phyloP scores from a whole-genome alignment of 1,140 invertebrate species.

The Megalonaias nervosa region DNA sequence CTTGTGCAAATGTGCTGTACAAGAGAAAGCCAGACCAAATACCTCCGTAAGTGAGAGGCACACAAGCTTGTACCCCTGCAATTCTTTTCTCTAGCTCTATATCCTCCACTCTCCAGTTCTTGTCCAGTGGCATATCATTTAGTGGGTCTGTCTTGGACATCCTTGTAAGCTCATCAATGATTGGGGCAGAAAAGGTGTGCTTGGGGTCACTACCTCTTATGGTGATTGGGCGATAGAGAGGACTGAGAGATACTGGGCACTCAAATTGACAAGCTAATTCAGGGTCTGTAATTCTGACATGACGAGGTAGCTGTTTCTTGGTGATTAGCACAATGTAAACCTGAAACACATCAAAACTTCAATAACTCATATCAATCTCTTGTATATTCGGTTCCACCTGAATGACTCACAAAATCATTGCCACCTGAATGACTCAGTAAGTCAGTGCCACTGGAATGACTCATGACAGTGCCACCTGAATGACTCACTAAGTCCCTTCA shows the following conservation, averaged over 20 bases:
- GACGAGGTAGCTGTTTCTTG: conserved; percentile 58
- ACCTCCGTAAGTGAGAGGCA: conserved; percentile 63
- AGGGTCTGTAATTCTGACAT: conserved; percentile 55
- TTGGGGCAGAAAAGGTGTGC: conserved; percentile 59
- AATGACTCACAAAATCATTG: too few species aligned
- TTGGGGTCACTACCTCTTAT: conserved; percentile 60
- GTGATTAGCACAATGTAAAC: conserved; percentile 53
- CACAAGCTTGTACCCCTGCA: conserved; percentile 37
- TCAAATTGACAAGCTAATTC: conserved; percentile 49
- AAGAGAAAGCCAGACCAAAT: background rate
- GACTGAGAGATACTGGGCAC: conserved; percentile 62
- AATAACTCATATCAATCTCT: too few species aligned
- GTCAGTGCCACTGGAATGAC: too few species aligned
- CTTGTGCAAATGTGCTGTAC: too few species aligned
- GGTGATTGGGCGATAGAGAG: conserved; percentile 61
- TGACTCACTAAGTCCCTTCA: too few species aligned
- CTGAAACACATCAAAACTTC: conserved; percentile 33
- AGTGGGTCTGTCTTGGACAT: conserved; percentile 65
- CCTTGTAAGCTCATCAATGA: conserved; percentile 59
- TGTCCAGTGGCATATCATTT: conserved; percentile 45
- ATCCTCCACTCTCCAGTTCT: conserved; percentile 59
- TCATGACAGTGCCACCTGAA: too few species aligned
- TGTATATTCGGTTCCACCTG: too few species aligned
- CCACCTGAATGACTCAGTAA: too few species aligned
- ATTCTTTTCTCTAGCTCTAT: conserved; percentile 56